phyloP scores from a whole-genome alignment of 2,113 vertebrate genomes.

The Nibea coibor region DNA sequence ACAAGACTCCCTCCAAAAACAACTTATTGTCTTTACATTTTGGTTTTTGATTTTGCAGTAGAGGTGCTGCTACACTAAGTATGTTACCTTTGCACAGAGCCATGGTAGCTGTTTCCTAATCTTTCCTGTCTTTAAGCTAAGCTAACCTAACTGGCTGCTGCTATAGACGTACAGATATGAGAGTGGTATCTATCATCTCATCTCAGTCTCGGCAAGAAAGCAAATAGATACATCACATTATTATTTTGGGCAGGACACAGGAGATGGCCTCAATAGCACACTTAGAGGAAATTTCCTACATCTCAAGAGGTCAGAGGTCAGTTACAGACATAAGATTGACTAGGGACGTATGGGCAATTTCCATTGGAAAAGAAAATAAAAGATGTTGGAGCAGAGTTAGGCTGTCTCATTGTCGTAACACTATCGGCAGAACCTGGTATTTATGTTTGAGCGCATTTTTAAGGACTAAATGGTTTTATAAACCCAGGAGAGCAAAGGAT shows the following conservation, averaged over 20 bases:
- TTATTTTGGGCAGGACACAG: too few relatives aligned
- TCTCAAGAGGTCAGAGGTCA: conserved; percentile 23
- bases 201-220: background rate
- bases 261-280: too few relatives aligned
- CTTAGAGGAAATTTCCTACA: too few relatives aligned
- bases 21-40: background rate
- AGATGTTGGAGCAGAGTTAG: background rate
- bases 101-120: background rate
- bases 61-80: background rate
- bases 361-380: conserved; percentile 1
- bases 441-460: conserved; percentile 3
- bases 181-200: background rate
- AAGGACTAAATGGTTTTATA: too few relatives aligned
- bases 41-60: background rate
- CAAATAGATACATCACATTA: background rate
- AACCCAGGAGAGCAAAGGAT: background rate
- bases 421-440: background rate
- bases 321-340: background rate
- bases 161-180: background rate
- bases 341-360: conserved; percentile 12
- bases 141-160: background rate
- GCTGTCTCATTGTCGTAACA: background rate
- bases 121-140: background rate
- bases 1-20: background rate
- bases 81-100: background rate